Evolutionary conservation across 1,140 invertebrate species (phyloP), one percentile per base, ranked within the genome.

Genomic region (Megathymus violae): DNA sequence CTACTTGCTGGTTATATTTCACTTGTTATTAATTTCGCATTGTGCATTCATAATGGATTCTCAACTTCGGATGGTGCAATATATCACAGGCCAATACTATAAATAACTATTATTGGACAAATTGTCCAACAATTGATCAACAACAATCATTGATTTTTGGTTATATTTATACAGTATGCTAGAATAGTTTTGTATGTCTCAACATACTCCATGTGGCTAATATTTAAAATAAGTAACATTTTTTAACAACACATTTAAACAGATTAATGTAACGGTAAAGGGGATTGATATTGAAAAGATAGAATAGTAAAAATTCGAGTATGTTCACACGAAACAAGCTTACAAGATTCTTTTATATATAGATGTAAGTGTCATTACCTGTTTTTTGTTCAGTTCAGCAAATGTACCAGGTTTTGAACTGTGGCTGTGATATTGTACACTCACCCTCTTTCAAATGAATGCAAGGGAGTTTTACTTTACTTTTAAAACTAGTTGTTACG

Each of bases 331-430:
- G 50, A 62, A 65, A 62, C 52, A 46, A 59, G 41, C 40, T 52
- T 3, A 5, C 27, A 40, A 62, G 31, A 46, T 46, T 43, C 48
- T 64, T 64, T 66, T 67, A 62, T 61, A 63, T 36, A 7, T 73
- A 73, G 67, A 19, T 25, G 7, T 74, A 70, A 70, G 71, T 73
- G 71, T 74, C 70, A 62, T 40, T 43, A 56, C 52, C 40, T 56
- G 52, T 56, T 56, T 54, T 56, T 16, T 40, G 40, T 56, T 56
- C 40, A 31, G 44, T 43, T 25, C 22, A 47, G 13, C 44, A 27
- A 27, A 47, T 11, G n/a, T 17, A 54, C 11, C 38, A 44, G 9
- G 6, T 56, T 61, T 60, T 64, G 46, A 40, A 14, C 41, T 69
- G 40, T 68, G 43, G 36, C 58, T 71, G 64, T 59, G 27, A 52